Base-by-base conservation (phyloP, 1,140 invertebrate genomes). In the Aricia agestis region DNA sequence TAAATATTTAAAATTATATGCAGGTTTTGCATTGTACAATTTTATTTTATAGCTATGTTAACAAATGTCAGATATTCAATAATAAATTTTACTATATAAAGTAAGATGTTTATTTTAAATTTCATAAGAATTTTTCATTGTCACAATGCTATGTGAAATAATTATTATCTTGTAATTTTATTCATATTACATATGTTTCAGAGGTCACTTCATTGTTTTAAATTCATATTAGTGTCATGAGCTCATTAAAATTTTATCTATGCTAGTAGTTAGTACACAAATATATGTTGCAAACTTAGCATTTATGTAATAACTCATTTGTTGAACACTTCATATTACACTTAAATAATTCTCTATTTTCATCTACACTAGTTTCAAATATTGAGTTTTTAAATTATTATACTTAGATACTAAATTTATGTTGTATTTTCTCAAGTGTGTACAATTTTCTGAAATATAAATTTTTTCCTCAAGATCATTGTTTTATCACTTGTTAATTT, bases 371-470 rank as follows among this genome's bases (percentile, higher is more conserved):
- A 77, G 80, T 78, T 80, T 79, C 70, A 73, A 79, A 78, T 80
- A 81, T 82, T 90, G 76, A 85, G 80, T 89, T 73, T 52, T 61
- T 87, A 77, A 79, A 81, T 82, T 81, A 75, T 81, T 81, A 75
- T 81, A 76, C 68, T 78, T 84, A 82, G 78, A 80, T 77, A 81
- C 74, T 81, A 82, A 80, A 82, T 80, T 85, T 89, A 87, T 83
- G 83, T 89, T 89, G 85, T 90, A 88, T 81, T 89, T 87, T 86
- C 86, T 88, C 85, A 83, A 81, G 82, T 88, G 83, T 91, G 89
- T 91, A 91, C 89, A 90, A 86, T 89, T 89, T 90, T 91, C 86
- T 84, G 89, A 91, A 91, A 90, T 90, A 90, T 91, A 90, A 90
- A 91, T 85, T 89, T 90, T 89, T 89, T 63, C 58, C 82, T 87